Evolutionary conservation across 2,113 vertebrate genomes (phyloP), one percentile per base, ranked within the genome.

Genomic region (Pampusana beccarii): DNA sequence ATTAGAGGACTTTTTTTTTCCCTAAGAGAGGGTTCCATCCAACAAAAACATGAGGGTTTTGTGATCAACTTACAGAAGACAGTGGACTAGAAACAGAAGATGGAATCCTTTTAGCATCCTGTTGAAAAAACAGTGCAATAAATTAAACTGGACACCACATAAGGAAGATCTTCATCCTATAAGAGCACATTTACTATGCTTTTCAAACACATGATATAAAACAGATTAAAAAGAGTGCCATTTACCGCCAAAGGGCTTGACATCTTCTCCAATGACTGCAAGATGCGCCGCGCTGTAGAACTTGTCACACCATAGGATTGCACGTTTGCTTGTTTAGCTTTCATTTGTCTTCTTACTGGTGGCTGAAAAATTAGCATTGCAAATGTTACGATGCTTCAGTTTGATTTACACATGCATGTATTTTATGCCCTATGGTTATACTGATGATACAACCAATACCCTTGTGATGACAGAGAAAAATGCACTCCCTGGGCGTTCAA

Each of bases 31-130:
- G 34, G 34, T 40, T 93, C 11, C 51, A 94, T 61, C 17, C 60
- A 93, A 90, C 20, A 96, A 60, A 91, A 82, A 91, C 2, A 5
- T 0, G 5, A 23, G 36, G 83, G 23, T 4, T 7, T 91, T 87
- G 50, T 18, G 36, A 92, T 88, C 84, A 80, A 98, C 99, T 99
- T 98, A 99, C 99, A 97, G 98, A 95, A 96, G 98, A 98, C 48
- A 98, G 65, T 1, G 98, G 98, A 90, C 98, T 98, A 88, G 98
- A 98, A 89, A 95, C 91, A 84, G 98, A 70, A 96, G 99, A 98
- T 3, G 99, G 99, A 94, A 99, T 99, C 97, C 98, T 98, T 97
- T 98, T 99, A 64, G 99, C 99, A 98, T 99, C 99, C 99, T 99
- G 94, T 94, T 77, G 89, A 93, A 84, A 74, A 94, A 96, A 90